Conservation (phyloP, 37 sponge, comb jelly and placozoan genomes). For the Mnemiopsis leidyi region DNA sequence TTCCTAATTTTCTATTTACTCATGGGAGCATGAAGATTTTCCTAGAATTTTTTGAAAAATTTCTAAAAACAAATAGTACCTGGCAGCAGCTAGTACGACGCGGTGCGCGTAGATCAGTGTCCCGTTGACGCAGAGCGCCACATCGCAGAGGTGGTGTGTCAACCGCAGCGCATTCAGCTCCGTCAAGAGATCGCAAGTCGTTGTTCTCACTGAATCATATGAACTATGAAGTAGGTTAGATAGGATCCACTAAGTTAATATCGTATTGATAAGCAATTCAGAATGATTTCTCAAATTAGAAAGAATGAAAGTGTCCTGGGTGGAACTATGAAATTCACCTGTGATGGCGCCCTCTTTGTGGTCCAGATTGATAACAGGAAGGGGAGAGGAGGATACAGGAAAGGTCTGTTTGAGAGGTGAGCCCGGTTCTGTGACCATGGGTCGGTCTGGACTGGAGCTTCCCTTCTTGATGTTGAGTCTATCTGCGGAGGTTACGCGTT, state of each 20-base stretch:
- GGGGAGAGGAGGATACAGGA: slow-evolving; percentile 2
- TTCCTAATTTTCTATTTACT: too few relatives aligned
- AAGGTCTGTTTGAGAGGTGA: neutral
- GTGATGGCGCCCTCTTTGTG: slow-evolving; percentile 31
- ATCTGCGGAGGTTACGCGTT: neutral
- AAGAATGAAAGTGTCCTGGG: too few relatives aligned
- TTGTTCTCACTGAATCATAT: neutral
- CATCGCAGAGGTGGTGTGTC: slow-evolving; percentile 62
- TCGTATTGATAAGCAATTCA: too few relatives aligned
- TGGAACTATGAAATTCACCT: too few relatives aligned
- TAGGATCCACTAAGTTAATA: too few relatives aligned
- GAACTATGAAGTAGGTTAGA: neutral
- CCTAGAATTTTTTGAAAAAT: too few relatives aligned
- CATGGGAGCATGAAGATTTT: too few relatives aligned
- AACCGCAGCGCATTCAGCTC: slow-evolving; percentile 40
- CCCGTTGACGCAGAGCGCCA: slow-evolving; percentile 60
- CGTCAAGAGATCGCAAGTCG: slow-evolving; percentile 21
- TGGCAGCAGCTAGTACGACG: slow-evolving; percentile 61
- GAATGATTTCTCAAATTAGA: too few relatives aligned
- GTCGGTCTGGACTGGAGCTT: slow-evolving; percentile 14
- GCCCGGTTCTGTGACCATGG: neutral
- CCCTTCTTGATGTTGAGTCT: slow-evolving; percentile 51
- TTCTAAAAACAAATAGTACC: too few relatives aligned
- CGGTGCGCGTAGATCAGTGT: slow-evolving; percentile 66
- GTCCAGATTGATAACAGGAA: neutral